Conservation (phyloP, 2,888 invertebrate species). For the Cephus spinipes region DNA sequence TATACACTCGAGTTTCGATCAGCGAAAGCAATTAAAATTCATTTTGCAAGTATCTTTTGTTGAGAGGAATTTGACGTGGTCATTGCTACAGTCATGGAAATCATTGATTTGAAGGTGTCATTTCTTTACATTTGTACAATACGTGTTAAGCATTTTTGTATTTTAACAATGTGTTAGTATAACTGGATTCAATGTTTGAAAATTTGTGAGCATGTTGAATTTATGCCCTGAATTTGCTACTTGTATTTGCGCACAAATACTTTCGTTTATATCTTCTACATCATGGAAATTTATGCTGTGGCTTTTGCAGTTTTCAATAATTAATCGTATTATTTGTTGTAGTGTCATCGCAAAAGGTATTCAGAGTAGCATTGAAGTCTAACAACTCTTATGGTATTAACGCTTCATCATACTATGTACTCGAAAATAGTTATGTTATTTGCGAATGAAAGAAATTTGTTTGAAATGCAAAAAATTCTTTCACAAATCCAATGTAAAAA, state of each 20-base stretch:
- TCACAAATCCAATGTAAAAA: background rate
- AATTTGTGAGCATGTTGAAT: background rate
- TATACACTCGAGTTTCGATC: background rate
- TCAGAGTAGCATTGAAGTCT: background rate
- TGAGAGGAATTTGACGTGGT: background rate
- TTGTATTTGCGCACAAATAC: background rate
- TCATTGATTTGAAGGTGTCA: background rate
- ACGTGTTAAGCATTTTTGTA: background rate
- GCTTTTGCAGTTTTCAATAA: background rate
- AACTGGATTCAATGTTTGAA: background rate
- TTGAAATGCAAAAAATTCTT: background rate
- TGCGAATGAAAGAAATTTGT: background rate
- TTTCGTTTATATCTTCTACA: background rate
- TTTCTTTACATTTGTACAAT: background rate
- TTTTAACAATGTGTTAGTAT: background rate
- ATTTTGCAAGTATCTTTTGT: background rate
- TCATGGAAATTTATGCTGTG: background rate
- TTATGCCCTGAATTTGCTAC: background rate
- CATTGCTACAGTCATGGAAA: too few relatives aligned
- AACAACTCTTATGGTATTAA: background rate
- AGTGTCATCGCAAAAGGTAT: background rate
- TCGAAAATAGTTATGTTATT: background rate
- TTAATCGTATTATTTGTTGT: background rate
- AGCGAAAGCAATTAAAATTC: background rate
- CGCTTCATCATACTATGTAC: background rate